Base-by-base conservation (phyloP, 2,888 invertebrate genomes). In the Campopleginae sp. region DNA sequence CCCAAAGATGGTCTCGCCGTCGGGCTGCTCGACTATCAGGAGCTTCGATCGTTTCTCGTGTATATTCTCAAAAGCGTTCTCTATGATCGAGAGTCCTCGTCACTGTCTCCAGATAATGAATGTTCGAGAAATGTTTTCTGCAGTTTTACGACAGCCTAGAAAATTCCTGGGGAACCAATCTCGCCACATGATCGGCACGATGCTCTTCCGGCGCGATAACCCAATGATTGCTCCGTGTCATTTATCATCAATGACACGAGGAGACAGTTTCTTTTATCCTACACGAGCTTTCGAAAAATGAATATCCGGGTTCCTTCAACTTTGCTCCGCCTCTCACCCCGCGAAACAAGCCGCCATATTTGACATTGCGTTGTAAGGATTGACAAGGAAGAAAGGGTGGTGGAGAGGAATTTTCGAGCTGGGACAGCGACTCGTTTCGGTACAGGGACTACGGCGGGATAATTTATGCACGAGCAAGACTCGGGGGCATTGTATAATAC, bases 401-500 rank as follows among this genome's bases (percentile, higher is more conserved):
- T 44, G 27, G 19, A 51, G 54, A 84, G 80, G 61, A 65, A 17
- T 75, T 76, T 63, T 78, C 78, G 81, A 85, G 86, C 86, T 85
- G 58, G 42, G 27, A 74, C 68, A 27, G 74, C 61, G 51, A 48
- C 79, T 79, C 68, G 71, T 85, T 82, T 76, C 31, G 82, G 58
- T 19, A 27, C 14, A 51, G 61, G 63, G 54, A 74, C 19, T 77
- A 83, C 87, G 89, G 87, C 87, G 89, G 87, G 89, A 89, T 91
- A 91, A 91, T 91, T 91, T 90, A 91, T 90, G 88, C 89, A 78
- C 80, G 86, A 84, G 38, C 38, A 38, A 70, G 84, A 78, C 82
- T 84, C 86, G 86, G 82, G 87, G 86, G 85, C 31, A 46, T 74
- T 66, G 74, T 83, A 42, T 48, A 54, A 68, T 68, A 66, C 71